Evolutionary conservation across 2,888 invertebrate genomes (phyloP), one percentile per base, ranked within the genome.

Genomic region (Myopa testacea): DNA sequence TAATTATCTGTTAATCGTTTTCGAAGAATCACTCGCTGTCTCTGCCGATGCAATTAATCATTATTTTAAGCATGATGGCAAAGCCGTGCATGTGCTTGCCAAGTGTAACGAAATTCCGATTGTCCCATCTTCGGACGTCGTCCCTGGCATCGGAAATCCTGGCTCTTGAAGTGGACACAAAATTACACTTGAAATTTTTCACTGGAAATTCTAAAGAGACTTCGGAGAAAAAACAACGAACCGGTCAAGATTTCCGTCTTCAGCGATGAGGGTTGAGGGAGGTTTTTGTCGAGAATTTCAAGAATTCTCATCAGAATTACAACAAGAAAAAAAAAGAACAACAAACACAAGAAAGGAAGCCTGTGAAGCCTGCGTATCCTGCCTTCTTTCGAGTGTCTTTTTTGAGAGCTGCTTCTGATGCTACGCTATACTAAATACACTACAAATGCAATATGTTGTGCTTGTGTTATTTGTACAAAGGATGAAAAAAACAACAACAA

Each of bases 1-100:
- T 79, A 82, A 82, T 82, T 80, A 79, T 73, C 80, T 80, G 78
- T 81, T 82, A 82, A 82, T 82, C 82, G 82, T 76, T 80, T 82
- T 78, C 79, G 76, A 77, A 77, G 81, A 82, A 81, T 81, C 65
- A 26, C 19, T 26, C 16, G 0, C 19, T 26, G 3, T 62, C 2
- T 62, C 26, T 5, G 6, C 4, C 58, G 19, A 58, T 58, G 19
- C 40, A 62, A 72, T 72, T 72, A 62, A 72, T 72, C 58, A 62
- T 38, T 10, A 26, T 60, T 26, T 26, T 26, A 26, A 26, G 26
- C 14, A 62, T 62, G 14, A 40, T 72, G 72, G 72, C 72, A 72
- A 58, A n/a, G 45, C 72, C 40, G 58, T 19, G n/a, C 34, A 37
- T 26, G 26, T 26, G 26, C 26, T 26, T 14, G n/a, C 58, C 5